These are phyloP conservation scores for Hypothenemus hampei DNA, from an alignment of 1,140 invertebrate genomes.

Conservation along the genomic window DNA sequence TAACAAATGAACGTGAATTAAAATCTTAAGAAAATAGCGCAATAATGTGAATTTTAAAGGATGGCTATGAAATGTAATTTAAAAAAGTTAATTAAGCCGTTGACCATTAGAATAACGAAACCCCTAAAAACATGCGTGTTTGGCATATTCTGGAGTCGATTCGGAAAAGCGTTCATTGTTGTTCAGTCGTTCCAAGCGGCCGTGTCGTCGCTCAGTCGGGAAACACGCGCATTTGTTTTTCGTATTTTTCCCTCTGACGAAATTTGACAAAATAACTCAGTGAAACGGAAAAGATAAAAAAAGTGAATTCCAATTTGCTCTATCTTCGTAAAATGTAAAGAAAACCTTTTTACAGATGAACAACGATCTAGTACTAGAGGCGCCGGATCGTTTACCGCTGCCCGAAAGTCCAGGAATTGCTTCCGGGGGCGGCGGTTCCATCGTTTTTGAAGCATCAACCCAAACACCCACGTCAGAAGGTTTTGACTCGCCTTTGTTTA, in stretches of 20 bases:
- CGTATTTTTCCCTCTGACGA: background rate
- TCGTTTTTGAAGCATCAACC: conserved; percentile 43
- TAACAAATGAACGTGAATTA: no score
- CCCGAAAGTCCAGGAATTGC: conserved; percentile 12
- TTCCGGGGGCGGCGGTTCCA: conserved; percentile 7
- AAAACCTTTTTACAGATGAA: conserved; percentile 8
- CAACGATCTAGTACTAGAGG: conserved; percentile 11
- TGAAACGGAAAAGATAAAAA: background rate
- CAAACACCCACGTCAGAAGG: conserved; percentile 43
- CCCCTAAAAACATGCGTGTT: conserved; percentile 5
- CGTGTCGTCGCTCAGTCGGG: background rate
- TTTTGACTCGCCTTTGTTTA: conserved; percentile 39
- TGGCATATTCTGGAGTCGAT: conserved; percentile 1
- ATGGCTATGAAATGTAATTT: no score
- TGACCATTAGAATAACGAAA: no score
- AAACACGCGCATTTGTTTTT: background rate
- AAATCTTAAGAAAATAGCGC: no score
- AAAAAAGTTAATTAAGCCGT: no score
- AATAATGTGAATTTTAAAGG: no score
- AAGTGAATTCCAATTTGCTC: background rate
- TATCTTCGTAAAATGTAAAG: background rate
- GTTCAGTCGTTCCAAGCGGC: background rate
- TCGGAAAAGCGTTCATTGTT: background rate
- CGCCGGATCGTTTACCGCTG: conserved; percentile 7
- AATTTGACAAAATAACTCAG: background rate